Evolutionary conservation across 2,888 invertebrate species (phyloP), one percentile per base, ranked within the genome.

Genomic region (Drosophila atripex): DNA sequence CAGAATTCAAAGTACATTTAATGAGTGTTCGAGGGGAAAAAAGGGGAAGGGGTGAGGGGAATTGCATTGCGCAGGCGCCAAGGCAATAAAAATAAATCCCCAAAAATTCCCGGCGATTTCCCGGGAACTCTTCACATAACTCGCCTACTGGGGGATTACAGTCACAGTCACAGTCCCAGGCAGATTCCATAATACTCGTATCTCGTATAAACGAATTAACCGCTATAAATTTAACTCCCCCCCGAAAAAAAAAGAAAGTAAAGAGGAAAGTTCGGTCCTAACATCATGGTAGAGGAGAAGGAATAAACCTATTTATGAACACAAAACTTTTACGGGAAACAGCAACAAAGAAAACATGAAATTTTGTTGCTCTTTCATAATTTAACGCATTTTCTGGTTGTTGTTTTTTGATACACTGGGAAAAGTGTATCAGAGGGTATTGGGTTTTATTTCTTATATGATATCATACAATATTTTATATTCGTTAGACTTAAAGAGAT

Each of bases 51-150:
- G 9, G 8, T 8, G 4, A 12, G 12, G 12, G 5, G 12, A 5
- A 50, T 38, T 25, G 1, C n/a, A 69, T 6, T 71, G 86, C 82
- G 82, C 82, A 80, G 75, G 83, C 82, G 86, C 65, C 83, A 66
- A 78, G 71, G 82, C 71, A 77, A 76, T 72, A 77, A 74, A 73
- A 74, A 45, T 35, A 64, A 71, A 64, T 71, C 71, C 50, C 14
- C n/a, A 39, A 49, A 50, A 45, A 23, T 43, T 38, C 47, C 43
- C 23, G 8, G 8, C 39, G 50, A 32, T 43, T 38, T 21, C 35
- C 32, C 25, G 45, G 47, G 11, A 63, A 41, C 75, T 85, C 86
- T 76, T 75, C 83, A 60, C 80, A 80, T 78, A 83, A 80, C 80
- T 80, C 77, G 80, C 75, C 77, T 75, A 78, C 72, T 63, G 75